A percentile compares a stretch with the other conserved stretches of the same genome.
These are phyloP conservation scores for Burhinus bistriatus DNA, from an alignment of 2,113 vertebrate species.

Conservation along the genomic window DNA sequence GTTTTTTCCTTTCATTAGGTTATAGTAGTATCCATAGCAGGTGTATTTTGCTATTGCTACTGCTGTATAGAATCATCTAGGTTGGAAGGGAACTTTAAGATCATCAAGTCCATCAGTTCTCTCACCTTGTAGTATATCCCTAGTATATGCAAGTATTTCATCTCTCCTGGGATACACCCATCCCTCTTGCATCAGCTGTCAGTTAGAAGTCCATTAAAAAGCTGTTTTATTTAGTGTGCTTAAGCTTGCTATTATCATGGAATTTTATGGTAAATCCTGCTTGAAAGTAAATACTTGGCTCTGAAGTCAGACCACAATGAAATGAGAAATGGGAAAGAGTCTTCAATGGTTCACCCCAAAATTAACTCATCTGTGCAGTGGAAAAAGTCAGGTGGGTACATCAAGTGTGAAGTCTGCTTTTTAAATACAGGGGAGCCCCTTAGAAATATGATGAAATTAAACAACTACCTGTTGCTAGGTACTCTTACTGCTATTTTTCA, in stretches of 20 bases:
- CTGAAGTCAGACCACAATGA: background rate
- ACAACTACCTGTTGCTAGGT: background rate
- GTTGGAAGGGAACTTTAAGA: no score
- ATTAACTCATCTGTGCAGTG: background rate
- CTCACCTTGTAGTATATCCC: background rate
- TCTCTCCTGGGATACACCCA: background rate
- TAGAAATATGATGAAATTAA: background rate
- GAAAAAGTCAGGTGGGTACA: background rate
- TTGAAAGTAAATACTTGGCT: background rate
- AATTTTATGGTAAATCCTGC: background rate
- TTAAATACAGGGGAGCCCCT: background rate
- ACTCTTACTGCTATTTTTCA: background rate
- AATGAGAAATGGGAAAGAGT: background rate
- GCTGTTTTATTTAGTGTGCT: background rate
- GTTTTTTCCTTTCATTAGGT: background rate
- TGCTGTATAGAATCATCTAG: background rate
- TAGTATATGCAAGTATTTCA: background rate
- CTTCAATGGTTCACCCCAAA: background rate
- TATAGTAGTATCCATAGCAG: background rate
- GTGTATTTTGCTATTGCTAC: background rate
- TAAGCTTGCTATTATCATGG: background rate
- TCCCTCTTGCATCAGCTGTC: background rate
- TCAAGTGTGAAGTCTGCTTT: background rate
- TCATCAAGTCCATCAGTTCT: background rate
- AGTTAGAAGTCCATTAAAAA: constrained; percentile 2